Conservation (phyloP, 1,140 invertebrate species). For the Drosophila orena region DNA sequence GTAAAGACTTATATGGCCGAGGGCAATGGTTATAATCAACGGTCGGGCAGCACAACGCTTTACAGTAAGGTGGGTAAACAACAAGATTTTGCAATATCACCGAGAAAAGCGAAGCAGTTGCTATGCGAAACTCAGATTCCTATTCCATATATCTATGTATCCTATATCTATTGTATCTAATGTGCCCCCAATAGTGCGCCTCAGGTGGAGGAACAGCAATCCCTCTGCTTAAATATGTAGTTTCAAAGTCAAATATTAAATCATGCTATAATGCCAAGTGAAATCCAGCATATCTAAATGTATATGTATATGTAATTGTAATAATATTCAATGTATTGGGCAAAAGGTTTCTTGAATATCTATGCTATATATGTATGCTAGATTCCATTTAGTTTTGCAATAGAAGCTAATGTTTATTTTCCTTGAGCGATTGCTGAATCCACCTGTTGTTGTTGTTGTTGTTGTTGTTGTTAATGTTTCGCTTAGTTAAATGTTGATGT, state of each 20-base stretch:
- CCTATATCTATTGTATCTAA: constrained; percentile 52
- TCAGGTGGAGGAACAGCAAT: constrained; percentile 18
- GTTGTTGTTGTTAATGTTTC: constrained; percentile 29
- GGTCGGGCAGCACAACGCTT: constrained; percentile 91
- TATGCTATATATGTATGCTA: too few species aligned
- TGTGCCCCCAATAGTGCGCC: constrained; percentile 14
- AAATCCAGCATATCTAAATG: too few species aligned
- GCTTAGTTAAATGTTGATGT: constrained; percentile 48
- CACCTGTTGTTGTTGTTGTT: constrained; percentile 40
- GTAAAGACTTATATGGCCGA: constrained; percentile 99
- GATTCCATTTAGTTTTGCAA: background rate
- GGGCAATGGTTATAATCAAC: constrained; percentile 92
- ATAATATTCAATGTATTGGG: too few species aligned
- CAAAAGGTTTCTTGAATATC: too few species aligned
- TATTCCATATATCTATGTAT: constrained; percentile 62
- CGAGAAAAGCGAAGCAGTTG: constrained; percentile 39
- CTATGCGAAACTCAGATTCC: constrained; percentile 55
- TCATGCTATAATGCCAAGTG: too few species aligned
- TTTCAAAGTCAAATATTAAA: too few species aligned
- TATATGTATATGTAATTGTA: too few species aligned
- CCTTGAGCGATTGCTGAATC: constrained; percentile 17
- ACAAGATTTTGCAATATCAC: constrained; percentile 45
- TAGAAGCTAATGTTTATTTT: background rate
- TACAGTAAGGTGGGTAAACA: constrained; percentile 93
- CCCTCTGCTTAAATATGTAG: background rate